These are phyloP conservation scores for Philotrypesis tridentata DNA, from an alignment of 1,140 invertebrate species.

Conservation along the genomic window DNA sequence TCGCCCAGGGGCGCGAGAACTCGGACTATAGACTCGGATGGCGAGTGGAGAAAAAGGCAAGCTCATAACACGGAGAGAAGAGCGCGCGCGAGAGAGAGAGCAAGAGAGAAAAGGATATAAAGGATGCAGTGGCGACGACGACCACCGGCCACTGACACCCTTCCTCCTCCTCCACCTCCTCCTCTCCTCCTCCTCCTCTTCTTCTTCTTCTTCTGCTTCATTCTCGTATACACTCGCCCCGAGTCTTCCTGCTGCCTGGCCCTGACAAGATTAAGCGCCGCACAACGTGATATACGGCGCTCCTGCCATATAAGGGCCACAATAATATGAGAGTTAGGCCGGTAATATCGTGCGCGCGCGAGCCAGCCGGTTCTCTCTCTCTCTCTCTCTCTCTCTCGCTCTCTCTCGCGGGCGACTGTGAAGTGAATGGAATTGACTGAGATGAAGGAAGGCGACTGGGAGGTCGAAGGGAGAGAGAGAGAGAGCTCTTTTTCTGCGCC, in stretches of 20 bases:
- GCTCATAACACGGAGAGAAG: neutral
- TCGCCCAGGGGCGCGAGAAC: neutral
- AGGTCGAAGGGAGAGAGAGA: neutral
- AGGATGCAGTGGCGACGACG: constrained; percentile 8
- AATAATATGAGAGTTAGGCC: constrained; percentile 32
- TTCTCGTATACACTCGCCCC: constrained; percentile 7
- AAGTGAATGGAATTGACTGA: neutral
- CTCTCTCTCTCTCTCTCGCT: neutral
- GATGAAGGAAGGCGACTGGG: neutral
- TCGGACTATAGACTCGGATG: neutral
- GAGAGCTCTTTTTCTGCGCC: neutral
- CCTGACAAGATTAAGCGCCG: constrained; percentile 42
- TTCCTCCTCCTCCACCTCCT: neutral
- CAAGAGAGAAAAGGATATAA: constrained; percentile 1
- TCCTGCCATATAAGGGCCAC: constrained; percentile 32
- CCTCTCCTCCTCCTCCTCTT: neutral
- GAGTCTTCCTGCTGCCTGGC: constrained; percentile 24
- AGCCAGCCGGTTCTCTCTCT: constrained; percentile 1
- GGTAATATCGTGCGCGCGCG: constrained; percentile 20
- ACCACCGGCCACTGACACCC: constrained; percentile 12
- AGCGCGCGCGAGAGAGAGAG: no score
- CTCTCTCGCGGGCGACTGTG: neutral
- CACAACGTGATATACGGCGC: constrained; percentile 28
- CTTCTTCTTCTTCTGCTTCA: neutral
- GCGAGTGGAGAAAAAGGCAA: neutral